These are phyloP conservation scores for Ambastaia sidthimunki DNA, from an alignment of 2,797 vertebrate species.

Conservation along the genomic window DNA sequence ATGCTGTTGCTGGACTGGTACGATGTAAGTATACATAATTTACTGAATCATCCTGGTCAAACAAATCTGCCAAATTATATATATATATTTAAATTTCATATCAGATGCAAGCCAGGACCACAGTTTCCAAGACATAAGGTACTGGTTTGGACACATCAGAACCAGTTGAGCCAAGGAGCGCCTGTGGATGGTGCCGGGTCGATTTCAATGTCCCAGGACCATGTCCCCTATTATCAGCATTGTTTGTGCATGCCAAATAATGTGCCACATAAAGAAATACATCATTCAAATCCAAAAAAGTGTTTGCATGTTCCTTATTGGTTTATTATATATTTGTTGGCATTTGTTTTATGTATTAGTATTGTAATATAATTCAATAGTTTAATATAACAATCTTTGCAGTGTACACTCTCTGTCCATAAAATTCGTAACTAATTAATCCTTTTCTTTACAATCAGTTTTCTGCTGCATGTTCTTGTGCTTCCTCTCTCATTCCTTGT, in stretches of 20 bases:
- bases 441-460: conserved; percentile 53
- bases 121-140: background rate
- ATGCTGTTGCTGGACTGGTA: background rate
- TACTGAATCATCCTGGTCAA: background rate
- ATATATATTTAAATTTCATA: too few relatives aligned
- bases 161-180: background rate
- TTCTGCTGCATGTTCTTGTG: conserved; percentile 31
- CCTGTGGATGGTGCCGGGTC: background rate
- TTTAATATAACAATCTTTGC: conserved; percentile 69
- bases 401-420: conserved; percentile 62
- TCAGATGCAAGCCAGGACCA: background rate
- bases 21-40: background rate
- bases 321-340: conserved; percentile 63
- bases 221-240: background rate
- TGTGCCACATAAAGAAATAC: background rate
- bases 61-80: too few relatives aligned
- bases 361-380: conserved; percentile 67
- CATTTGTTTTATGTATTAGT: conserved; percentile 68
- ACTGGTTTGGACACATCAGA: background rate
- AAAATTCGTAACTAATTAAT: conserved; percentile 51
- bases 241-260: background rate
- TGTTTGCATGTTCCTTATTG: conserved; percentile 19
- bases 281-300: conserved; percentile 4
- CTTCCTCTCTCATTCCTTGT: conserved; percentile 1
- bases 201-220: background rate